Base-by-base conservation (phyloP, 1,140 invertebrate genomes). In the Chionoecetes opilio region DNA sequence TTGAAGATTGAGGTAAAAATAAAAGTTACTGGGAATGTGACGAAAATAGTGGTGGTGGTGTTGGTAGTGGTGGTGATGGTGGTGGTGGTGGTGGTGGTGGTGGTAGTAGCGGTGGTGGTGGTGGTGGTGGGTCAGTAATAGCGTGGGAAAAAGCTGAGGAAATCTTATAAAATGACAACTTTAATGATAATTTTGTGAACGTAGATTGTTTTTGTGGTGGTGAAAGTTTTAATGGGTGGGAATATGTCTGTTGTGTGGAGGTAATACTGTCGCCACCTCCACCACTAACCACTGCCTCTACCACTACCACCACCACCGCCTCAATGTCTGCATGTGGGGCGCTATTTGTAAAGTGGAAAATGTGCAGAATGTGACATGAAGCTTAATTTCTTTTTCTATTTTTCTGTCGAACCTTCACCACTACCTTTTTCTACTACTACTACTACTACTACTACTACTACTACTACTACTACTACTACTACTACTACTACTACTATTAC, bases 221-320 rank as follows among this genome's bases (percentile, higher is more conserved):
- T 8, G 63, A 75, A 75, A 75, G 63, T 75, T 75, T n/a, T 75
- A 75, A 75, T 75, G 63, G 63, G 63, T 75, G 63, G 63, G 63
- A 75, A 75, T 6, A 26, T n/a, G 63, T 75, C 63, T n/a, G 63
- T 11, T 17, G 26, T 17, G 11, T 75, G 63, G 21, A 75, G 63
- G n/a, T 26, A 75, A 5, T n/a, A 21, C 63, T 26, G 63, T 75
- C 63, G 8, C 63, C 63, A 75, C 63, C n/a, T n/a, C 63, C 63
- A 75, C 63, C 63, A 75, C 63, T 26, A n/a, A n/a, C 63, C 63
- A 75, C 63, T 26, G n/a, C 63, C 63, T n/a, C 21, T 21, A 75
- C 63, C 21, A 75, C n/a, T 26, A 75, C 63, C 21, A 75, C 63
- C 21, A 75, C 63, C 21, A 75, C n/a, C n/a, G n/a, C n/a, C n/a